These are phyloP conservation scores for Cyrtorhinus lividipennis DNA, from an alignment of 1,140 invertebrate genomes.

Conservation along the genomic window DNA sequence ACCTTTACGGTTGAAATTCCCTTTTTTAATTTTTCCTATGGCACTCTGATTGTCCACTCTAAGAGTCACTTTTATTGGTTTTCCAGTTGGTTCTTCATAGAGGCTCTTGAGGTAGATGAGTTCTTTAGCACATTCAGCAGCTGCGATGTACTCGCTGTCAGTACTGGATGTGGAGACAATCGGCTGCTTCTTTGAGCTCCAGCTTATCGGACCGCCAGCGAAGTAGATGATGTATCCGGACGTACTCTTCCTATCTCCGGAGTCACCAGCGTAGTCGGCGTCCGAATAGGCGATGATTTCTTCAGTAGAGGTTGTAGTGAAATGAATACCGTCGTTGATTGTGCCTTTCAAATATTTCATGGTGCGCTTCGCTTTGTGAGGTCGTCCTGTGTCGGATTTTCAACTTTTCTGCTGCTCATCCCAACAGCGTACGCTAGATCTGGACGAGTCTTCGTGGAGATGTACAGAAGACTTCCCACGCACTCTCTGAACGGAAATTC, in stretches of 20 bases:
- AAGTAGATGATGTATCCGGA: constrained; percentile 18
- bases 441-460: constrained; percentile 31
- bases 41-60: neutral
- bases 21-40: neutral
- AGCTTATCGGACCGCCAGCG: constrained; percentile 12
- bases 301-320: neutral
- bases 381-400: constrained; percentile 24
- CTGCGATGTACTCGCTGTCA: constrained; percentile 6
- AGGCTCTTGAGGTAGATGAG: neutral
- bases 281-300: constrained; percentile 9
- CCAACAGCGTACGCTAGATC: constrained; percentile 34
- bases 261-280: constrained; percentile 17
- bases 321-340: constrained; percentile 18
- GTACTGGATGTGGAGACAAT: constrained; percentile 14
- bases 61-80: neutral
- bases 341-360: constrained; percentile 21
- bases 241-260: constrained; percentile 7
- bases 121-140: neutral
- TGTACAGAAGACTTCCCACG: constrained; percentile 32
- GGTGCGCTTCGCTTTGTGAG: constrained; percentile 28
- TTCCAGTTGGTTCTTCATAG: neutral
- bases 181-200: constrained; percentile 16
- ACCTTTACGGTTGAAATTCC: neutral
- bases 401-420: constrained; percentile 26
- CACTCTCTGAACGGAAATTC: constrained; percentile 28